These are phyloP conservation scores for Stegastes partitus DNA, from an alignment of 2,113 vertebrate genomes.

Conservation along the genomic window DNA sequence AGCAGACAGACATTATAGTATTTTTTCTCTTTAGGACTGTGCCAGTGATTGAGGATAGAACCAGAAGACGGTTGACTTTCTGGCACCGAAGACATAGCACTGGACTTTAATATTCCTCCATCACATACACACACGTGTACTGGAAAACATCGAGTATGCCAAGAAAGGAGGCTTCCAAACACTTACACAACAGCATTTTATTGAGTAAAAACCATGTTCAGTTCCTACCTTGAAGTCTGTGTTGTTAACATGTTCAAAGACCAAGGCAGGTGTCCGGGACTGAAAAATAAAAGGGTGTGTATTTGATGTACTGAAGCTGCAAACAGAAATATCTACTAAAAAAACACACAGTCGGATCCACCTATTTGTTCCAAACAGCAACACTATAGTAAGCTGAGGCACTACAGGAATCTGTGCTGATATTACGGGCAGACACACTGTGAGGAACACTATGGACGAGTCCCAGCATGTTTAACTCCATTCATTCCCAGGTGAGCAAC, in stretches of 20 bases:
- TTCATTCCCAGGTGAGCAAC: background rate
- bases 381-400: background rate
- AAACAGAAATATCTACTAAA: background rate
- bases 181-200: background rate
- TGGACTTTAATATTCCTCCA: slow-evolving; percentile 64
- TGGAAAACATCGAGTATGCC: slow-evolving; percentile 49
- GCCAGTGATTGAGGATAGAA: slow-evolving; percentile 65
- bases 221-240: slow-evolving; percentile 87
- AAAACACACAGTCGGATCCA: background rate
- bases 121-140: slow-evolving; percentile 63
- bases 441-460: slow-evolving; percentile 14
- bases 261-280: slow-evolving; percentile 88
- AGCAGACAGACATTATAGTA: too few relatives aligned
- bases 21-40: too few relatives aligned
- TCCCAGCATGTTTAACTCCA: background rate
- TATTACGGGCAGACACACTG: slow-evolving; percentile 28
- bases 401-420: background rate
- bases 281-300: slow-evolving; percentile 77
- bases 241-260: slow-evolving; percentile 90
- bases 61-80: slow-evolving; percentile 52
- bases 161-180: slow-evolving; percentile 49
- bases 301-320: too few relatives aligned
- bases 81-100: slow-evolving; percentile 67
- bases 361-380: background rate
- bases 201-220: background rate